Percentiles rank a stretch among this genome's conserved stretches.
Conservation (phyloP, 1,140 invertebrate species). For the Macrosteles quadrilineatus region DNA sequence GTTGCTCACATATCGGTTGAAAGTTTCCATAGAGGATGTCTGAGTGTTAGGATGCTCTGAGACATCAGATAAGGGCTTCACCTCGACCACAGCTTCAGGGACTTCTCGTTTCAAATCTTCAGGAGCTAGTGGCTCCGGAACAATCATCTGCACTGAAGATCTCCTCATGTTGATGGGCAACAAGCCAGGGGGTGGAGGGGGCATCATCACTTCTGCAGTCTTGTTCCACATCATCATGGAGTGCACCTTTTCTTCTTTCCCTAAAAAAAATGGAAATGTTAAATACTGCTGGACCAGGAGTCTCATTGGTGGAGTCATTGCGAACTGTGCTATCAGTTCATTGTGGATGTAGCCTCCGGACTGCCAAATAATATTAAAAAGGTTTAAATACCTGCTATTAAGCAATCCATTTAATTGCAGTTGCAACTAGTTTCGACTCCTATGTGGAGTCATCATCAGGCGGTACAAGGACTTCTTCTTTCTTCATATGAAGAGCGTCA, state of each 20-base stretch:
- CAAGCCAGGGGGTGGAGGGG: conserved; percentile 31
- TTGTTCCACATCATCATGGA: conserved; percentile 37
- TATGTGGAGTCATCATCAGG: too few relatives aligned
- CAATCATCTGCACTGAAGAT: conserved; percentile 29
- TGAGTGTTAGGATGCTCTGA: conserved; percentile 50
- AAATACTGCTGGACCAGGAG: too few relatives aligned
- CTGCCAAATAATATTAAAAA: too few relatives aligned
- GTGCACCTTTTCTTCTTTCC: conserved; percentile 31
- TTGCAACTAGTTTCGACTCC: too few relatives aligned
- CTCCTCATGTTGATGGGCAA: conserved; percentile 29
- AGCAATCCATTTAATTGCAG: too few relatives aligned
- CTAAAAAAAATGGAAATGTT: too few relatives aligned
- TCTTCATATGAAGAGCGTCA: too few relatives aligned
- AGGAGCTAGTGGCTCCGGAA: conserved; percentile 29
- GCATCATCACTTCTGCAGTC: conserved; percentile 33
- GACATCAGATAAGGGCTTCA: conserved; percentile 47
- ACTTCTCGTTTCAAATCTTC: conserved; percentile 28
- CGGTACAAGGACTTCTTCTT: too few relatives aligned
- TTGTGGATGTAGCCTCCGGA: too few relatives aligned
- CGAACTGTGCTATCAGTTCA: too few relatives aligned
- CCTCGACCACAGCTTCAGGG: conserved; percentile 46
- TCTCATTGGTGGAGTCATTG: too few relatives aligned
- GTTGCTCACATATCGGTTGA: conserved; percentile 48
- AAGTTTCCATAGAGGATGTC: conserved; percentile 43
- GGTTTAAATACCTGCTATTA: too few relatives aligned